A percentile compares a stretch with the other conserved stretches of the same genome.
Evolutionary conservation across 2,113 vertebrate genomes (phyloP).

Genomic region (Brachyistius frenatus): DNA sequence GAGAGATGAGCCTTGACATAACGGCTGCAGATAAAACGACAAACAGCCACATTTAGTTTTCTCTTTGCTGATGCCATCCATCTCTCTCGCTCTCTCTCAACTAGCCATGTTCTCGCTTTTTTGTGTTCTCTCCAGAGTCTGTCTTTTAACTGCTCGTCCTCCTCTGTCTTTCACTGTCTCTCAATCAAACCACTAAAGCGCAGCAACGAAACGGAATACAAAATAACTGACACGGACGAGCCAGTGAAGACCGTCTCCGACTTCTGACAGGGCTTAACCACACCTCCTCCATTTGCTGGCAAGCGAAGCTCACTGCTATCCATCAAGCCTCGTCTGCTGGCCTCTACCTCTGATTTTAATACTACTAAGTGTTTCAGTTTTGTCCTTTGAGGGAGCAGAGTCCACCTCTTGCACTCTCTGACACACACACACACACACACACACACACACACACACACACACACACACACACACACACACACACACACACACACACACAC

Average conservation of each 20-base stretch:
- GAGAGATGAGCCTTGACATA: conserved; percentile 44
- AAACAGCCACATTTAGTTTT: conserved; percentile 30
- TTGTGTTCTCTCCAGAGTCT: conserved; percentile 2
- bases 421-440: conserved; percentile 27
- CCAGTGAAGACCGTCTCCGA: conserved; percentile 23
- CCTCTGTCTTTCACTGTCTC: conserved; percentile 12
- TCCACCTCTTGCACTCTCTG: conserved; percentile 50
- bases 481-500: conserved; percentile 26
- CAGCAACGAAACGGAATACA: conserved; percentile 32
- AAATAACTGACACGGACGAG: conserved; percentile 41
- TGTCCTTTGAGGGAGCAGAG: conserved; percentile 66
- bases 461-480: conserved; percentile 20
- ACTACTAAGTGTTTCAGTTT: conserved; percentile 80
- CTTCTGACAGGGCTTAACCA: conserved; percentile 14
- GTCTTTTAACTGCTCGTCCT: conserved; percentile 25
- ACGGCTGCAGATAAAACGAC: conserved; percentile 42
- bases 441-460: conserved; percentile 20
- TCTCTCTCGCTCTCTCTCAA: background rate
- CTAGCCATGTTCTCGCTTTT: conserved; percentile 1
- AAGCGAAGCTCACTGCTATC: conserved; percentile 54
- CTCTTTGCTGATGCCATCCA: conserved; percentile 19
- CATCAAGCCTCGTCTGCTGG: conserved; percentile 65
- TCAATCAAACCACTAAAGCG: conserved; percentile 37
- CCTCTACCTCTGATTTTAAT: conserved; percentile 78
- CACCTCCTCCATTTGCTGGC: conserved; percentile 48